Base-by-base conservation (phyloP, 2,113 vertebrate species). In the Rousettus leschenaultii region DNA sequence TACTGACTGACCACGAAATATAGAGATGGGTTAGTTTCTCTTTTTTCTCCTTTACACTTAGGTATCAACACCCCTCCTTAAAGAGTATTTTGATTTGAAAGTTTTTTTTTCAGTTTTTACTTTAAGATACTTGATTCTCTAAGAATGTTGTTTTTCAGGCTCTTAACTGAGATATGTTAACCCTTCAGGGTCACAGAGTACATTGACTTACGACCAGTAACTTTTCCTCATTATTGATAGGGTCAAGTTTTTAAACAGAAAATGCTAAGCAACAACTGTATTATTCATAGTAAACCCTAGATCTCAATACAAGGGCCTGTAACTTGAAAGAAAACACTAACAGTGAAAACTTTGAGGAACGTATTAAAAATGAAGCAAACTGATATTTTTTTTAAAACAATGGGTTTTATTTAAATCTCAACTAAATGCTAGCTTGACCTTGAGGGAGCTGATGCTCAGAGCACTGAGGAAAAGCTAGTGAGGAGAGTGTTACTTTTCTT, bases 331-430 rank as follows among this genome's bases (percentile, higher is more conserved):
- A 33, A 88, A 73, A 59, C 4, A 53, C 28, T 78, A 43, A 55
- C 7, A 35, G 38, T 78, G 18, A 84, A 80, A 78, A 75, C 33
- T 45, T 89, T 61, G 71, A 33, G 61, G 30, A 71, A 77, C 84
- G 66, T 57, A 63, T 87, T 86, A 26, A 77, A 95, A 95, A 24
- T 45, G 4, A 38, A 74, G 66, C 92, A 13, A 87, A 53, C 28
- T 19, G 28, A 70, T 79, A 30, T 63, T 45, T 74, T n/a, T 70
- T 19, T 19, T 0, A 6, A 77, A 79, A 59, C 16, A 66, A 21
- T 0, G 12, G 30, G 30, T 70, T 89, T 95, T 86, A 63, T 53
- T 45, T 71, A 66, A 53, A 61, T 5, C 28, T 93, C 53, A 43
- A 6, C 11, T 35, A 45, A 55, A 63, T 63, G 35, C 18, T 55